These are phyloP conservation scores for Pangasius larnaudii DNA, from an alignment of 2,797 vertebrate genomes.

Conservation along the genomic window DNA sequence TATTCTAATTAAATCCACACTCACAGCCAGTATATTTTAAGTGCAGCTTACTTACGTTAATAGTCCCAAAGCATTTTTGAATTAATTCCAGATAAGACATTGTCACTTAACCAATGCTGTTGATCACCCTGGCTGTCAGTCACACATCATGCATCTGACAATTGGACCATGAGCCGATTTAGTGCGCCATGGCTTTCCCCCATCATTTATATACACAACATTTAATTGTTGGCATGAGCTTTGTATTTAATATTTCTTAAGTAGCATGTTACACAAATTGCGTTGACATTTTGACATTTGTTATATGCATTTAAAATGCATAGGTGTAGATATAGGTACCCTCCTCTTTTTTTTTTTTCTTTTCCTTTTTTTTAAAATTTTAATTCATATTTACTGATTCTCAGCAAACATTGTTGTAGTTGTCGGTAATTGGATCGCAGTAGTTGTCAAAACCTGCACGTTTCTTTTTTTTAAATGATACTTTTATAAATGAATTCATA, in stretches of 20 bases:
- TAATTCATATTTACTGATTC: not conserved
- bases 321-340: constrained; percentile 4
- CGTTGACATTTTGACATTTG: constrained; percentile 8
- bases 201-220: constrained; percentile 8
- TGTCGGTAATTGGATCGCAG: not conserved
- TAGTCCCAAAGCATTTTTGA: constrained; percentile 6
- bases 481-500: not conserved
- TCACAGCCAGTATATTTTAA: constrained; percentile 25
- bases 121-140: constrained; percentile 14
- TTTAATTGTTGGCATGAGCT: constrained; percentile 27
- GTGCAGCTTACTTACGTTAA: constrained; percentile 11
- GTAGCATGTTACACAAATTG: constrained; percentile 18
- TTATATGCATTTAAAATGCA: constrained; percentile 25
- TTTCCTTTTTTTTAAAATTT: not conserved
- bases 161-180: constrained; percentile 3
- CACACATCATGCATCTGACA: constrained; percentile 8
- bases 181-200: constrained; percentile 1
- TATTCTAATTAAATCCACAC: constrained; percentile 36
- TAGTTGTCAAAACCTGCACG: not conserved
- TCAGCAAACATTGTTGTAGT: constrained; percentile 19
- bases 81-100: not conserved
- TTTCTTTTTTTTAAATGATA: not conserved
- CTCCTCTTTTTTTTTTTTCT: not conserved
- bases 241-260: constrained; percentile 26
- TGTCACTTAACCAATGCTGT: not conserved